phyloP scores from a whole-genome alignment of 2,888 invertebrate genomes.

The Odontocerum albicorne region DNA sequence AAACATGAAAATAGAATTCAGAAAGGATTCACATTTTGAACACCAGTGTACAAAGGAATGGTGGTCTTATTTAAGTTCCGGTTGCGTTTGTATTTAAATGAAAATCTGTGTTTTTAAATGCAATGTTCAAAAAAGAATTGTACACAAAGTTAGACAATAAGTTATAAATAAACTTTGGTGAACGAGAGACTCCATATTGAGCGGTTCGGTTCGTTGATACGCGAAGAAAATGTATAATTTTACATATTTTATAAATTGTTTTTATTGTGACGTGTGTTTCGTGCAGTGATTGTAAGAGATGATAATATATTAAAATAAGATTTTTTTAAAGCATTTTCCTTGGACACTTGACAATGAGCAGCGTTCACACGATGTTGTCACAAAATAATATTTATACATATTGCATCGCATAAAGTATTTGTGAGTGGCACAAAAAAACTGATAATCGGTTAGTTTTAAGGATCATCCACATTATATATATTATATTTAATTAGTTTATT shows the following conservation, averaged over 20 bases:
- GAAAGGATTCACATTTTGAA: too few relatives aligned
- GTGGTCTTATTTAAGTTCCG: too few relatives aligned
- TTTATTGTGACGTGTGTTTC: conserved; percentile 35
- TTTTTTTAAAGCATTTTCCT: conserved; percentile 28
- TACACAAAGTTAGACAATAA: background rate
- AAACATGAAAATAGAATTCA: too few relatives aligned
- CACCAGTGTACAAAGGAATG: too few relatives aligned
- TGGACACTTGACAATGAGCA: conserved; percentile 23
- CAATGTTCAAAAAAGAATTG: background rate
- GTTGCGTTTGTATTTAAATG: too few relatives aligned
- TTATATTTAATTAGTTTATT: conserved; percentile 33
- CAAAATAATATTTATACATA: conserved; percentile 3
- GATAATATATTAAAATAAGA: conserved; percentile 27
- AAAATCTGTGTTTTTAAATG: background rate
- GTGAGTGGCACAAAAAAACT: conserved; percentile 33
- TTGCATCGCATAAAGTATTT: background rate
- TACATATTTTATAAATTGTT: conserved; percentile 30
- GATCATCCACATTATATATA: conserved; percentile 30
- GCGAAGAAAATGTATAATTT: conserved; percentile 33
- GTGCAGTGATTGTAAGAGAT: conserved; percentile 36
- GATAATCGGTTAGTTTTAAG: conserved; percentile 29
- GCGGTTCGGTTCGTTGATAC: conserved; percentile 6
- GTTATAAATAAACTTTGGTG: conserved; percentile 1
- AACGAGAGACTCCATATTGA: conserved; percentile 16
- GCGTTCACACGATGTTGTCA: background rate